phyloP scores from a whole-genome alignment of 1,140 invertebrate genomes.

The Camponotus floridanus region DNA sequence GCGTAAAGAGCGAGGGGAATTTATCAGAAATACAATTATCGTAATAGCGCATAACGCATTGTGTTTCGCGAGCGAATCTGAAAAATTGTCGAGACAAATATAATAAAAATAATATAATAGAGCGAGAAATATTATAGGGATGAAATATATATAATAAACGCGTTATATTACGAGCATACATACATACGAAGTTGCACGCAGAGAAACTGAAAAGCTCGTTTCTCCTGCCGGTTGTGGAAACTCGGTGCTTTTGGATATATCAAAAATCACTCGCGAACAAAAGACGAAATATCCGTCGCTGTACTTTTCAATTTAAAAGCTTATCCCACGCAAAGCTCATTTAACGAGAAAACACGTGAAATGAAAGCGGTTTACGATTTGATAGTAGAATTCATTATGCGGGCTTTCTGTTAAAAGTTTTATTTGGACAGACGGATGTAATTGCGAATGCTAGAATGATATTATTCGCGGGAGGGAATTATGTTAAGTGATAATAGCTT shows the following conservation, averaged over 20 bases:
- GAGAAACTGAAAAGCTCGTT: slow-evolving; percentile 16
- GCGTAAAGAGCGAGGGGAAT: slow-evolving; percentile 30
- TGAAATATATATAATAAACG: slow-evolving; percentile 20
- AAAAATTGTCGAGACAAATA: slow-evolving; percentile 30
- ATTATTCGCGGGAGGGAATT: slow-evolving; percentile 9
- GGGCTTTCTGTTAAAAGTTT: slow-evolving; percentile 34
- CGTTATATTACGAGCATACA: too few relatives aligned
- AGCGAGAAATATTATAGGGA: slow-evolving; percentile 13
- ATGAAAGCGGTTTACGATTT: slow-evolving; percentile 26
- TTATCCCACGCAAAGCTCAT: slow-evolving; percentile 41
- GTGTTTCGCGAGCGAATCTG: neutral
- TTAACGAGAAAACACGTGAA: slow-evolving; percentile 10
- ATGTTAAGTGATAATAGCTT: slow-evolving; percentile 27
- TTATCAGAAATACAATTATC: slow-evolving; percentile 55
- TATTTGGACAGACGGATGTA: slow-evolving; percentile 1
- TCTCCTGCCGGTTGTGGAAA: slow-evolving; percentile 1
- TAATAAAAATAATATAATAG: slow-evolving; percentile 34
- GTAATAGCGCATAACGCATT: slow-evolving; percentile 7
- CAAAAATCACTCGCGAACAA: slow-evolving; percentile 42
- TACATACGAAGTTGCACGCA: neutral
- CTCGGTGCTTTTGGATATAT: slow-evolving; percentile 13
- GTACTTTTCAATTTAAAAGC: slow-evolving; percentile 55
- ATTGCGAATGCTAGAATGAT: slow-evolving; percentile 29
- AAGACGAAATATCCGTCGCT: slow-evolving; percentile 15
- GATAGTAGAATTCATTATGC: slow-evolving; percentile 31